Percentiles rank a stretch among this genome's conserved stretches.
Evolutionary conservation across 2,797 vertebrate genomes (phyloP).

Genomic region (Coilia nasus): DNA sequence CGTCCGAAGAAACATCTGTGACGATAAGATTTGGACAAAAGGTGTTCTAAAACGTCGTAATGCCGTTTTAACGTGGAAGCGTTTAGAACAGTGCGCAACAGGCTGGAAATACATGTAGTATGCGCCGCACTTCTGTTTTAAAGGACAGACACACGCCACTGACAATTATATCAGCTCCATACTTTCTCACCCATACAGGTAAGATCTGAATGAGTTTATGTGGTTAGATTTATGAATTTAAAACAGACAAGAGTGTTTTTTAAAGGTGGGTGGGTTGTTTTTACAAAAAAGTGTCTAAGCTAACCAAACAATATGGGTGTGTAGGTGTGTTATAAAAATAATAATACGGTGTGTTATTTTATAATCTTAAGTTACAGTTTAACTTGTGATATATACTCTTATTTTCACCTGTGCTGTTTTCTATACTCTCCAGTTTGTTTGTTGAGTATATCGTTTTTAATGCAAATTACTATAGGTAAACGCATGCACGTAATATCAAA

Average conservation of each 20-base stretch:
- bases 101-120: background rate
- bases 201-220: background rate
- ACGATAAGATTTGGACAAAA: background rate
- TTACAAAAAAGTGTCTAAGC: background rate
- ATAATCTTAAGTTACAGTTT: background rate
- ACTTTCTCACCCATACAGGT: background rate
- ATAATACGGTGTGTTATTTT: background rate
- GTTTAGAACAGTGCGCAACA: background rate
- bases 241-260: too few relatives aligned
- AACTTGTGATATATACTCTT: too few relatives aligned
- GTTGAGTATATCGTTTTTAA: too few relatives aligned
- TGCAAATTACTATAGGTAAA: too few relatives aligned
- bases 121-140: background rate
- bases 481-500: too few relatives aligned
- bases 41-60: background rate
- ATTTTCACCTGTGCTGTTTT: too few relatives aligned
- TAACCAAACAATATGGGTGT: background rate
- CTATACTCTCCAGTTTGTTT: too few relatives aligned
- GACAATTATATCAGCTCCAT: background rate
- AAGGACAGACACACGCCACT: background rate
- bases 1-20: background rate
- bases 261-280: background rate
- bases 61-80: background rate
- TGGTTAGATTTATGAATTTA: background rate
- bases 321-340: too few relatives aligned